These are phyloP conservation scores for Syrrhaptes paradoxus DNA, from an alignment of 2,113 vertebrate genomes.

Conservation along the genomic window DNA sequence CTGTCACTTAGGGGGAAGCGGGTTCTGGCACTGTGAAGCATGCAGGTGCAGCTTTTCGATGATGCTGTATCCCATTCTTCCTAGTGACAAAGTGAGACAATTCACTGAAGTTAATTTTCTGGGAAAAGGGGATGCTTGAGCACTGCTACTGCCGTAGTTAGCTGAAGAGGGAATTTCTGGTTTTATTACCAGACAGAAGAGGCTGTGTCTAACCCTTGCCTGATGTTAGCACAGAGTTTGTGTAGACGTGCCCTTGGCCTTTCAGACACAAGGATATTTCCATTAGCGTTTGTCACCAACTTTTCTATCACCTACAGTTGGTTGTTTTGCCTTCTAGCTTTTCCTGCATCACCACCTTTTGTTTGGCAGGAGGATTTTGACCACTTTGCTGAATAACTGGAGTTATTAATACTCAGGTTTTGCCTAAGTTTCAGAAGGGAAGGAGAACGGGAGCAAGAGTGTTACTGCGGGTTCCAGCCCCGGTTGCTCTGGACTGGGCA, in stretches of 20 bases:
- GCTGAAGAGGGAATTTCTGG: neutral
- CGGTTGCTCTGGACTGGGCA: neutral
- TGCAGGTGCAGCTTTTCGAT: neutral
- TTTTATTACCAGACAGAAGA: neutral
- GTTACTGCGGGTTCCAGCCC: neutral
- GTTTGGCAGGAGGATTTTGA: neutral
- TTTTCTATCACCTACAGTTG: fast-evolving
- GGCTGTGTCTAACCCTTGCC: neutral
- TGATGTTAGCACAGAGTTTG: neutral
- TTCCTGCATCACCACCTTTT: neutral
- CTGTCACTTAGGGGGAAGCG: neutral
- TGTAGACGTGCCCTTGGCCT: neutral
- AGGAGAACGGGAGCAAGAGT: neutral
- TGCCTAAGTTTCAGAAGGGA: neutral
- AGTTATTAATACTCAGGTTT: neutral
- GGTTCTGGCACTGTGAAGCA: neutral
- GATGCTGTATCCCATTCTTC: neutral
- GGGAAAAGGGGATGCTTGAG: neutral
- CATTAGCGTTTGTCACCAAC: neutral
- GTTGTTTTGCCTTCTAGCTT: neutral
- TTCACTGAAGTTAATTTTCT: neutral
- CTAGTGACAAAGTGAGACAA: neutral
- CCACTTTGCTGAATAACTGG: neutral
- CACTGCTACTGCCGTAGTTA: fast-evolving
- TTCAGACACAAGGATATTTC: neutral